These are phyloP conservation scores for Hyles euphorbiae DNA, from an alignment of 1,140 invertebrate species.

Conservation along the genomic window DNA sequence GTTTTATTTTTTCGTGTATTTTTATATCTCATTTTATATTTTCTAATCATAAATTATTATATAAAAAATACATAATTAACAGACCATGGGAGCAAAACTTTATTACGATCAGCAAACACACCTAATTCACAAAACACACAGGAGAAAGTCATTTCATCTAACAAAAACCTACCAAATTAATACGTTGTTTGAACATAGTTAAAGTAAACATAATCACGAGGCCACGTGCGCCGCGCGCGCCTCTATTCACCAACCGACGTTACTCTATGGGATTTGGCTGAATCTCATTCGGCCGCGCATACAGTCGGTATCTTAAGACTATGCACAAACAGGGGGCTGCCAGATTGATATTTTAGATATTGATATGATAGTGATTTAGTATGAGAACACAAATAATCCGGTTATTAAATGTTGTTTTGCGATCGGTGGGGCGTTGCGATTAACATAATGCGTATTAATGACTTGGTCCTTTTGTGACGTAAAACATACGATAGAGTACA, in stretches of 20 bases:
- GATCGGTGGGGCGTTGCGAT: too few relatives aligned
- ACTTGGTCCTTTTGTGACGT: too few relatives aligned
- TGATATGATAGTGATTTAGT: slow-evolving; percentile 73
- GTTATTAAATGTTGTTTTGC: slow-evolving; percentile 15
- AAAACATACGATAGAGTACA: too few relatives aligned
- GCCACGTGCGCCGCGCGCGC: slow-evolving; percentile 58
- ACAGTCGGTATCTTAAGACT: slow-evolving; percentile 65
- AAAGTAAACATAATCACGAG: slow-evolving; percentile 69
- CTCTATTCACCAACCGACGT: slow-evolving; percentile 38
- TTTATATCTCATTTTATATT: too few relatives aligned
- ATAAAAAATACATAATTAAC: too few relatives aligned
- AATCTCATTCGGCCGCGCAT: slow-evolving; percentile 58
- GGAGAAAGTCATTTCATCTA: slow-evolving; percentile 55
- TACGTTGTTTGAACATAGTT: slow-evolving; percentile 72
- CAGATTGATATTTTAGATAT: slow-evolving; percentile 71
- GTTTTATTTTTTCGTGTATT: too few relatives aligned
- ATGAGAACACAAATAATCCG: slow-evolving; percentile 64
- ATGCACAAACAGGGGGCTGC: slow-evolving; percentile 63
- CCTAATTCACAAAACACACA: slow-evolving; percentile 21
- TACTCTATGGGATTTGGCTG: slow-evolving; percentile 61
- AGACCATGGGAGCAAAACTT: too few relatives aligned
- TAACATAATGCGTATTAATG: too few relatives aligned
- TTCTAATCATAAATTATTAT: too few relatives aligned
- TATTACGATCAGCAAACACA: slow-evolving; percentile 3
- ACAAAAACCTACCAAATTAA: slow-evolving; percentile 67